Conservation (phyloP, 2,797 vertebrate genomes). For the Fistularia tabacaria region DNA sequence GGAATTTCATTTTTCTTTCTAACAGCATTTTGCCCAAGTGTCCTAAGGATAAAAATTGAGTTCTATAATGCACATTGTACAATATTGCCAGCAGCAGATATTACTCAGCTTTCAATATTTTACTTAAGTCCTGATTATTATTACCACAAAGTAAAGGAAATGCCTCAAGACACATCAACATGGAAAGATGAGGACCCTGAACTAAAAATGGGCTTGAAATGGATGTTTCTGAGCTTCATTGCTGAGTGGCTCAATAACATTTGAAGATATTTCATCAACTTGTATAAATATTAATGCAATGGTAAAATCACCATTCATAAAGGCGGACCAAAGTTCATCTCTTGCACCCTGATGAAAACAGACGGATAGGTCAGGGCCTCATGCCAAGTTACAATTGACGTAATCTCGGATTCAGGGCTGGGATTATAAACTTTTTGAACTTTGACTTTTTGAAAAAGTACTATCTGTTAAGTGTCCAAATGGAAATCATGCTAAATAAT, state of each 20-base stretch:
- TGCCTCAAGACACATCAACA: conserved; percentile 9
- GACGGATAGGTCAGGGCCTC: conserved; percentile 22
- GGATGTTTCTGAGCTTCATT: conserved; percentile 40
- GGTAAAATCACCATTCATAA: conserved; percentile 44
- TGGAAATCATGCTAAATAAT: no score
- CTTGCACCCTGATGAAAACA: conserved; percentile 4
- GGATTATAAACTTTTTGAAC: no score
- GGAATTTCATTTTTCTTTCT: conserved; percentile 10
- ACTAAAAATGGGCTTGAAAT: conserved; percentile 45
- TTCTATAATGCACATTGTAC: no score
- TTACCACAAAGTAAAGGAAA: conserved; percentile 3
- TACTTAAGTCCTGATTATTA: conserved; percentile 3
- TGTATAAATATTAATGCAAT: conserved; percentile 53
- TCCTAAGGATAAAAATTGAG: background rate
- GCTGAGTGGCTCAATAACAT: conserved; percentile 45
- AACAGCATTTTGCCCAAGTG: background rate
- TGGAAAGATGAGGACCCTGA: conserved; percentile 17
- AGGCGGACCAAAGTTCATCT: background rate
- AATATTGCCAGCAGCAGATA: conserved; percentile 7
- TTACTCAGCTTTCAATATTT: conserved; percentile 20
- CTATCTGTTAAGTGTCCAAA: no score
- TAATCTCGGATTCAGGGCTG: no score
- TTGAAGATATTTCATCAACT: conserved; percentile 44
- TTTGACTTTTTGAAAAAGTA: no score
- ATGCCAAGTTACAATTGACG: no score